Evolutionary conservation across 2,888 invertebrate species (phyloP).

Genomic region (Lasius fuliginosus): DNA sequence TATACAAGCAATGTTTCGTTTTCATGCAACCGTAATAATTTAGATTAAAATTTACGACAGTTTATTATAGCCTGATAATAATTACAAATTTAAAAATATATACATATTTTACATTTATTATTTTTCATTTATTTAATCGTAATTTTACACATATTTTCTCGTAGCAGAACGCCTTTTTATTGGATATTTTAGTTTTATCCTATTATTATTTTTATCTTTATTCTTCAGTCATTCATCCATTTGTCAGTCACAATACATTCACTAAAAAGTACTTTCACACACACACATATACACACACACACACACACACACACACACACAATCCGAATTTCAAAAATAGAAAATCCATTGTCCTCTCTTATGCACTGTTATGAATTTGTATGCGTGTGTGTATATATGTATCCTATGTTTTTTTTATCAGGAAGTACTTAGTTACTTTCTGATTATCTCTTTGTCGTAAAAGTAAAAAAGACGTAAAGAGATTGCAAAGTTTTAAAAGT

Average conservation of each 20-base stretch:
- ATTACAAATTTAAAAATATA: neutral
- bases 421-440: neutral
- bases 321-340: neutral
- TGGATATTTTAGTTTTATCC: neutral
- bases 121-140: too few species aligned
- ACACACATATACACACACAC: neutral
- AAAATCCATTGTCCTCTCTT: neutral
- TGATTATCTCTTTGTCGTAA: neutral
- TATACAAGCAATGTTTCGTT: neutral
- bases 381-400: neutral
- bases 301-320: too few species aligned
- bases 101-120: neutral
- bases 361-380: neutral
- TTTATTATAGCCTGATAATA: neutral
- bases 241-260: neutral
- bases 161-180: neutral
- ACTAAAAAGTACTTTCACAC: neutral
- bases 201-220: neutral
- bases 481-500: neutral
- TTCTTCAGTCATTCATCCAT: neutral
- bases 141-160: neutral
- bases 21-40: neutral
- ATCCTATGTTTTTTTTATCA: neutral
- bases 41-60: neutral
- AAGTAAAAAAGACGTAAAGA: slow-evolving; percentile 12